Evolutionary conservation across 2,888 invertebrate species (phyloP), one percentile per base, ranked within the genome.

Genomic region (Morpho achilles): DNA sequence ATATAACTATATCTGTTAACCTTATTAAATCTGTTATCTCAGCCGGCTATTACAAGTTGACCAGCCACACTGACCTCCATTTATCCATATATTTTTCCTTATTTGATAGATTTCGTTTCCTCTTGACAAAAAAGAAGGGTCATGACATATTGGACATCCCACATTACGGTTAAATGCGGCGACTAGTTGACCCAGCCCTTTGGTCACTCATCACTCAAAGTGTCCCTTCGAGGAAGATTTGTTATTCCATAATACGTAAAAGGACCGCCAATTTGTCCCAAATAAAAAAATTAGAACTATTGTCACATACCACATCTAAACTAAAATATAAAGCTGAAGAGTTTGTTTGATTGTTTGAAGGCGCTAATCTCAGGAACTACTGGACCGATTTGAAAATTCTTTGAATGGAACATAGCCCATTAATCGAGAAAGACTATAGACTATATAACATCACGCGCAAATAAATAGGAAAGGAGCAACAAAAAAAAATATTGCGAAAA

Each of bases 131-230:
- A 52, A 47, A 47, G 53, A 9, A 7, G 22, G 46, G 46, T 53
- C 53, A 46, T n/a, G 7, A n/a, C 22, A 41, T 22, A 22, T 41
- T 53, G 53, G 53, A 16, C 40, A 16, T 16, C 16, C 16, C 16
- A 16, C 16, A 6, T 10, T 9, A 10, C 46, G 41, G 40, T 22
- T 45, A 32, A 45, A 43, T 60, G 58, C 61, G 63, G 59, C 59
- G 61, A 61, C 63, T 55, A 65, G 66, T 66, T 66, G 66, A 66
- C 45, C 65, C 63, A 58, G 39, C 65, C 66, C 61, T 58, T 60
- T 71, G 68, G 66, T 67, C 64, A 63, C 54, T 57, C 58, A 69
- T 68, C 63, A 63, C 63, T 69, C 68, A 68, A 65, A 63, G 58
- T 52, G 46, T n/a, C 53, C 41, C 40, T 22, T 23, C 6, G 7